phyloP scores from a whole-genome alignment of 2,113 vertebrate genomes.

The Antechinus stuartii region DNA sequence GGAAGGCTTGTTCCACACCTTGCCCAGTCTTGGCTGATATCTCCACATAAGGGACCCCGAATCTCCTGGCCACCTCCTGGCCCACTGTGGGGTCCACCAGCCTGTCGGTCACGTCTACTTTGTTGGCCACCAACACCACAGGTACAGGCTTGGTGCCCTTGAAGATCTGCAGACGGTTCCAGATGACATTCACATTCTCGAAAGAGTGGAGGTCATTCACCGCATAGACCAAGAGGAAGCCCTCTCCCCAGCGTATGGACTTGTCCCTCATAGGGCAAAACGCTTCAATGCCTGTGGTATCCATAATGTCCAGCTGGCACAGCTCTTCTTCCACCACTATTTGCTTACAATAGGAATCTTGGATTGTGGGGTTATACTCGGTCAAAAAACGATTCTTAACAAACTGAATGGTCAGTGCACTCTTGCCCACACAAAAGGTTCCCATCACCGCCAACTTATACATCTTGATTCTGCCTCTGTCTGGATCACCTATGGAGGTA shows the following conservation, averaged over 20 bases:
- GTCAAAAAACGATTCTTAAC: slow-evolving; percentile 66
- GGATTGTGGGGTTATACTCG: slow-evolving; percentile 70
- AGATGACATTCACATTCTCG: slow-evolving; percentile 85
- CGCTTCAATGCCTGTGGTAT: slow-evolving; percentile 75
- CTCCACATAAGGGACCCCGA: too few relatives aligned
- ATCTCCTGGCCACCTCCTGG: too few relatives aligned
- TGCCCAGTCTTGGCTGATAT: too few relatives aligned
- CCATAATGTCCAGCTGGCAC: slow-evolving; percentile 82
- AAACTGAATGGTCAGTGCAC: slow-evolving; percentile 69
- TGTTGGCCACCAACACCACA: too few relatives aligned
- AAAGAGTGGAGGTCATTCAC: slow-evolving; percentile 92
- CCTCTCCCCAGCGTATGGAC: slow-evolving; percentile 83
- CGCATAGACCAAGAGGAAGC: slow-evolving; percentile 93
- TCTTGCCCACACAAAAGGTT: slow-evolving; percentile 65
- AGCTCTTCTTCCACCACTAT: slow-evolving; percentile 72
- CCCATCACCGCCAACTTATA: not conserved
- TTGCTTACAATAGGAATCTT: slow-evolving; percentile 85
- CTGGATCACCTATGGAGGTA: too few relatives aligned
- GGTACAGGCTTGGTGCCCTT: too few relatives aligned
- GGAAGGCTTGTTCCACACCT: too few relatives aligned
- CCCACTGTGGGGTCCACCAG: too few relatives aligned
- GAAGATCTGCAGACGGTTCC: too few relatives aligned
- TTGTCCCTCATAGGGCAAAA: too few relatives aligned
- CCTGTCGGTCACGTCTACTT: too few relatives aligned
- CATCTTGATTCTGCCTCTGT: too few relatives aligned